Base-by-base conservation (phyloP, 2,888 invertebrate genomes). In the Dermolepida albohirtum region DNA sequence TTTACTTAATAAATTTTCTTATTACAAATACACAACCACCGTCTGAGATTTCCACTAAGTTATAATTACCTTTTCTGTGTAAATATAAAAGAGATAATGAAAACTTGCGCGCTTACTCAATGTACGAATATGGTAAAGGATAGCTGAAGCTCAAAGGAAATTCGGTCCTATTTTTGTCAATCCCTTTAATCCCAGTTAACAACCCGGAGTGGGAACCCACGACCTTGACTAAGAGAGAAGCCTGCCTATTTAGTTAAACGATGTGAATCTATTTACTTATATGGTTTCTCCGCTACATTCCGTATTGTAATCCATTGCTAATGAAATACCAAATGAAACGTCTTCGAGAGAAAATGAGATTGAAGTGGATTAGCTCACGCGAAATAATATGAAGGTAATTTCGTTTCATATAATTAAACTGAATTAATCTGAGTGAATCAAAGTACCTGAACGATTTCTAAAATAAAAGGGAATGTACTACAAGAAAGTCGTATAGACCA, bases 311-410 rank as follows among this genome's bases (percentile, higher is more conserved):
- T 68, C 68, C 68, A 39, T 16, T 44, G 68, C 63, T 68, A 63
- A 68, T 68, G 63, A 68, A 68, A 68, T 68, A 51, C 54, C 40
- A 55, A 68, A 68, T 55, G 68, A 50, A 68, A 68, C 54, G 68
- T 63, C 63, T 63, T 63, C 59, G 59, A 17, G 59, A 62, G 59
- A 62, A 62, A 62, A 62, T 62, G 47, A 62, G 59, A 62, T 62
- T 62, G 59, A 47, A 62, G 59, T 62, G 59, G 59, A 62, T 62
- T 62, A 62, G 50, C 57, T 16, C 47, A 40, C 44, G 47, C 44
- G 39, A 50, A 49, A 43, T 59, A 52, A 47, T 62, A 62, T 47
- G 29, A 62, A 62, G 59, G 59, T 62, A 62, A 62, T 62, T 62
- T 34, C 47, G 59, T 62, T 62, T 62, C 59, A 62, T 62, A 62